Evolutionary conservation across 1,140 invertebrate genomes (phyloP).

Genomic region (Cylas formicarius): DNA sequence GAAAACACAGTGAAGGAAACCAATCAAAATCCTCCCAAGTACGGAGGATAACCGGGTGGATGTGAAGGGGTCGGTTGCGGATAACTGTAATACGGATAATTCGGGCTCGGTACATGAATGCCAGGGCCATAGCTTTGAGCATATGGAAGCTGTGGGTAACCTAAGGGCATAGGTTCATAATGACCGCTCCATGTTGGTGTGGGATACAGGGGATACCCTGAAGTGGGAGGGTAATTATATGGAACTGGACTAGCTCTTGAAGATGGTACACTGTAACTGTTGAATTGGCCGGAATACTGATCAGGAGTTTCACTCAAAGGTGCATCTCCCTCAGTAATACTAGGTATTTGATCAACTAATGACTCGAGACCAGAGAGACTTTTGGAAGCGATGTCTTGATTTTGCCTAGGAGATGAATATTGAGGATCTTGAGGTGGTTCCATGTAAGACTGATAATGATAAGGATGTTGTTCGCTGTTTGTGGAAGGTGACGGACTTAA

Average conservation of each 20-base stretch:
- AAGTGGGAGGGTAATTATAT: slow-evolving; percentile 37
- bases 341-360: slow-evolving; percentile 84
- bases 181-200: slow-evolving; percentile 40
- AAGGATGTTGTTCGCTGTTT: slow-evolving; percentile 32
- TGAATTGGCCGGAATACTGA: slow-evolving; percentile 36
- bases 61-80: slow-evolving; percentile 43
- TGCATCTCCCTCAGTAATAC: slow-evolving; percentile 62
- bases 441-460: slow-evolving; percentile 36
- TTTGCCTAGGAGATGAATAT: slow-evolving; percentile 41
- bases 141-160: slow-evolving; percentile 41
- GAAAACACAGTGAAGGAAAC: slow-evolving; percentile 42
- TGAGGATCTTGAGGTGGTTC: slow-evolving; percentile 31
- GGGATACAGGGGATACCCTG: slow-evolving; percentile 38
- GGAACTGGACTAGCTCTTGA: slow-evolving; percentile 37
- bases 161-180: slow-evolving; percentile 38
- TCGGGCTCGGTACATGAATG: slow-evolving; percentile 49
- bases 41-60: slow-evolving; percentile 45
- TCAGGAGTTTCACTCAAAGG: slow-evolving; percentile 31
- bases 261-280: slow-evolving; percentile 30
- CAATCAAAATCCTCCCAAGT: slow-evolving; percentile 52
- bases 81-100: slow-evolving; percentile 48
- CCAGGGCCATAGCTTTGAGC: slow-evolving; percentile 41
- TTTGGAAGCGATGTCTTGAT: slow-evolving; percentile 74
- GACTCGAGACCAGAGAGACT: slow-evolving; percentile 83
- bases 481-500: slow-evolving; percentile 45